A percentile compares a stretch with the other conserved stretches of the same genome.
Conservation (phyloP, 2,888 invertebrate genomes). For the Stegophylla sp. region DNA sequence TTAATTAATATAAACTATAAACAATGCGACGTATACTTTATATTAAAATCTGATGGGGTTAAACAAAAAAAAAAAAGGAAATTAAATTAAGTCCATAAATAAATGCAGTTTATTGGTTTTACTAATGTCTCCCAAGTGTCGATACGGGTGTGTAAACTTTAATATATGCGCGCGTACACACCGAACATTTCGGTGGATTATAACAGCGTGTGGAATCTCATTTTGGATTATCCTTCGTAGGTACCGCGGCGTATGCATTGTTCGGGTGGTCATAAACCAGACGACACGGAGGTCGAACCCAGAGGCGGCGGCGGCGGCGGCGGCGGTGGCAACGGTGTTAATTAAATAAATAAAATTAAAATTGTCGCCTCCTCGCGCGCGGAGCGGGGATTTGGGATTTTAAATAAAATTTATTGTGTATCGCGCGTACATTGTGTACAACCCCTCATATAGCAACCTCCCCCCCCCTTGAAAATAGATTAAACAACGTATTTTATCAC, state of each 20-base stretch:
- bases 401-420: slow-evolving; percentile 40
- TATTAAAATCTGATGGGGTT: neutral
- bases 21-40: too few relatives aligned
- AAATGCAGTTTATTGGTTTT: slow-evolving; percentile 27
- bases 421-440: neutral
- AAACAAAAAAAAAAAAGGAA: neutral
- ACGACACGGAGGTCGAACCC: slow-evolving; percentile 4
- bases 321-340: slow-evolving; percentile 18
- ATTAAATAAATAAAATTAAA: slow-evolving; percentile 54
- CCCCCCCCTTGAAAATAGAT: slow-evolving; percentile 31
- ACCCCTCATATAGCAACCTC: neutral
- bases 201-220: slow-evolving; percentile 31
- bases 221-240: slow-evolving; percentile 27
- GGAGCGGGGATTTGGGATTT: slow-evolving; percentile 1
- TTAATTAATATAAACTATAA: too few relatives aligned
- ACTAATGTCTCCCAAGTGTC: slow-evolving; percentile 22
- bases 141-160: slow-evolving; percentile 18
- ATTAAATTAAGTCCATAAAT: slow-evolving; percentile 12
- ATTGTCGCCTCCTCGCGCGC: slow-evolving; percentile 9
- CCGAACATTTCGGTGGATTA: slow-evolving; percentile 22
- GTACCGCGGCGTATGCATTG: slow-evolving; percentile 26
- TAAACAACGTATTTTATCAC: slow-evolving; percentile 22
- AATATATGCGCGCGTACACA: slow-evolving; percentile 21
- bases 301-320: too few relatives aligned
- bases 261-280: slow-evolving; percentile 36